These are phyloP conservation scores for Peromyscus maniculatus DNA, from an alignment of 2,113 vertebrate genomes.

Conservation along the genomic window DNA sequence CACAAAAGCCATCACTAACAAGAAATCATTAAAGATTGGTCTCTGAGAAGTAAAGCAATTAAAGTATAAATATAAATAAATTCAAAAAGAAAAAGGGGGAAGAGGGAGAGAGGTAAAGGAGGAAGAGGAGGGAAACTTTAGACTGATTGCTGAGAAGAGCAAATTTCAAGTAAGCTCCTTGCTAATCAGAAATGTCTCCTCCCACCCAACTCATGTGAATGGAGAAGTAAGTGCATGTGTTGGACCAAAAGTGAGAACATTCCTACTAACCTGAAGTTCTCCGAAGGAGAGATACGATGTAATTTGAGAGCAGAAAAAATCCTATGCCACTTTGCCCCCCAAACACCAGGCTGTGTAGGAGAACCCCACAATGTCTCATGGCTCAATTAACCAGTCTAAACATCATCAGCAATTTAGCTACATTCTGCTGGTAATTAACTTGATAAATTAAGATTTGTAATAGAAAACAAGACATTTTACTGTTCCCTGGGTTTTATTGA, in stretches of 20 bases:
- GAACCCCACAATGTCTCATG: conserved; percentile 85
- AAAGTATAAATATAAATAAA: not conserved
- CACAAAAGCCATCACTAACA: not conserved
- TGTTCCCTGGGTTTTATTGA: conserved; percentile 87
- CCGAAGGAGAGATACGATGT: conserved; percentile 67
- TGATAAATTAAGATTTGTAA: conserved; percentile 90
- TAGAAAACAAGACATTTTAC: conserved; percentile 90
- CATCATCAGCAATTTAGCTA: conserved; percentile 90
- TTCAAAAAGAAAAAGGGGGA: too few species aligned
- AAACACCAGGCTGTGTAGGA: conserved; percentile 85
- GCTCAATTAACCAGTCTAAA: conserved; percentile 89
- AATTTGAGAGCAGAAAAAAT: conserved; percentile 77
- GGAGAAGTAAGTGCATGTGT: conserved; percentile 74
- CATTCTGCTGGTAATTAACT: conserved; percentile 91
- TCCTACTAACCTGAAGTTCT: conserved; percentile 70
- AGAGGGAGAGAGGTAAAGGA: too few species aligned
- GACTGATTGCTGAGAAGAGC: too few species aligned
- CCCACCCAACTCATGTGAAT: conserved; percentile 75
- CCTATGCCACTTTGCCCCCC: conserved; percentile 59
- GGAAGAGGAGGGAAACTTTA: not conserved
- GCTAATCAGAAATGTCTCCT: conserved; percentile 71
- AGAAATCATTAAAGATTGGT: not conserved
- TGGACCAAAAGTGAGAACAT: conserved; percentile 75
- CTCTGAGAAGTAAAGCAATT: not conserved
- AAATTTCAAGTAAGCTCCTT: conserved; percentile 71